Base-by-base conservation (phyloP, 2,797 vertebrate species). In the Spinus olivaceus region DNA sequence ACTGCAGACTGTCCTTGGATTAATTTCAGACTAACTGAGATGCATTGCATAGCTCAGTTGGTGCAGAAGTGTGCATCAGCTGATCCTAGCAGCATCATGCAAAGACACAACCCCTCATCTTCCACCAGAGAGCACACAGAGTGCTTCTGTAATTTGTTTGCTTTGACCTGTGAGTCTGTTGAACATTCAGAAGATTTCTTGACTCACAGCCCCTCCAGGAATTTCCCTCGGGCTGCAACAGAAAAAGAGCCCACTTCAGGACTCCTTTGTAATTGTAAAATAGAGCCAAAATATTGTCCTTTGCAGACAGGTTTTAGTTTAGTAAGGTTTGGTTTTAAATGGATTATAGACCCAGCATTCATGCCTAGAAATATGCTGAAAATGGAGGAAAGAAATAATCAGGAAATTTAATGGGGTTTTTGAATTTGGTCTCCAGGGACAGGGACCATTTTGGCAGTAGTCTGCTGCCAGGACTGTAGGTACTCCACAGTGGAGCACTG, bases 101-200 rank as follows among this genome's bases (percentile, higher is more conserved):
- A 50, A 60, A 60, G 41, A 51, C 53, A 60, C 44, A 84, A 6
- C 41, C 16, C 66, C 63, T 86, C 64, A n/a, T 94, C 70, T 77
- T 88, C 82, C 81, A 60, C 63, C 83, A 88, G 41, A 56, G 56
- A 88, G 87, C 66, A 66, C 67, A 64, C 24, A 77, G 80, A 85
- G 60, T 49, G 69, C 73, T 70, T 86, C 85, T 88, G 32, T 84
- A 84, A 90, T 91, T 94, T 90, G 70, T 79, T 87, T 91, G 61
- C 77, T 92, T 73, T 95, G 73, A 88, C 60, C 76, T 71, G 16
- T 84, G 33, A 70, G 60, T 90, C 44, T 89, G 49, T 60, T 84
- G 88, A 91, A 86, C 70, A 47, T 81, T 86, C 74, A 92, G 72
- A 91, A 41, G 51, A 77, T 94, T 94, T 95, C 93, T 92, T 93